Base-by-base conservation (phyloP, 2,113 vertebrate species). In the Stigmatopora nigra region DNA sequence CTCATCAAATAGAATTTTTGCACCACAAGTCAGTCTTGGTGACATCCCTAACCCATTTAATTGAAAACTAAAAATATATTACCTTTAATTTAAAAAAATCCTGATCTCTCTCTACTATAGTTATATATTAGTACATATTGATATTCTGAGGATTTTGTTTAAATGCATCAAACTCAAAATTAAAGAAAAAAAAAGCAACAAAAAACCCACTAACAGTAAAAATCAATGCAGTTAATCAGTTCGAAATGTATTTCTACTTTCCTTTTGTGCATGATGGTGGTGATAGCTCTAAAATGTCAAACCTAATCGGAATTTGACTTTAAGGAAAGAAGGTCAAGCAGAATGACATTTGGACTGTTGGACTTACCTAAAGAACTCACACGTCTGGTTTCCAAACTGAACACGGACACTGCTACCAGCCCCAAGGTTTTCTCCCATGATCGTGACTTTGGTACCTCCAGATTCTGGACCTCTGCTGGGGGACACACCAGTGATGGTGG, bases 371-470 rank as follows among this genome's bases (percentile, higher is more conserved):
- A 92, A 94, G 87, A 95, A 99, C 58, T 96, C 88, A 82, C 97
- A 99, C 47, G 93, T 97, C 89, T 99, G 95, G 88, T 99, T 99
- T 12, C 95, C 95, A 74, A 99, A 92, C 71, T 91, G 86, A 17
- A 98, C 91, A 0, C 87, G 90, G 59, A 98, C 96, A 0, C 47
- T 92, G 92, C 96, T 99, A 72, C 97, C 97, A 0, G 97, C 92
- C 0, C 94, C 95, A 0, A 99, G 91, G 84, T 97, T 89, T 63
- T 94, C 92, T 48, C 96, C 97, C 0, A 93, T 87, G 80, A 99
- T 91, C 61, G 97, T 99, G 7, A 99, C 94, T 91, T 93, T 94
- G 4, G 97, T 99, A 64, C 97, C 97, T 25, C 97, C 97, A 0
- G 97, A 99, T 86, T 98, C 97, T 0, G 97, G 97, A 3, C 97